phyloP scores from a whole-genome alignment of 2,888 invertebrate species.

The Melitaea athalia region DNA sequence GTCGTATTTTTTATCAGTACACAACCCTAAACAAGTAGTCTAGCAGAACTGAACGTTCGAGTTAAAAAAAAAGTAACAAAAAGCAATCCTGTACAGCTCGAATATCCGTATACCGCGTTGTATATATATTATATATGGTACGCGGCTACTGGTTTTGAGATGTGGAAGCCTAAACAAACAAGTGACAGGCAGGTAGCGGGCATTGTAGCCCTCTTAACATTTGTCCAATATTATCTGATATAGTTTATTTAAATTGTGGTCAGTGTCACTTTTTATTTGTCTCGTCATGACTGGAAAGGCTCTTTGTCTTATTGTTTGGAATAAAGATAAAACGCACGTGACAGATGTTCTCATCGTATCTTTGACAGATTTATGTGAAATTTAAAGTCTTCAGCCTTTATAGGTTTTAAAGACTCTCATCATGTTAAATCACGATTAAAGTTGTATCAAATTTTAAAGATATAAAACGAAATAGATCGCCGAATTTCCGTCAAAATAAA shows the following conservation, averaged over 20 bases:
- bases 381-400: background rate
- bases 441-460: background rate
- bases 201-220: conserved; percentile 71
- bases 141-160: conserved; percentile 79
- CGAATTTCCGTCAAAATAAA: conserved; percentile 21
- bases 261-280: conserved; percentile 43
- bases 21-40: conserved; percentile 49
- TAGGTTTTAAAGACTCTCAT: background rate
- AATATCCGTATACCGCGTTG: conserved; percentile 52
- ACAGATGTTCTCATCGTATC: conserved; percentile 18
- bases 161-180: conserved; percentile 78
- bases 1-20: conserved; percentile 12
- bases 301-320: conserved; percentile 30
- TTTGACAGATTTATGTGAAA: conserved; percentile 1
- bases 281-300: conserved; percentile 26
- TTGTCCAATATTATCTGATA: conserved; percentile 79
- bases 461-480: background rate
- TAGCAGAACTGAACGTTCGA: conserved; percentile 68
- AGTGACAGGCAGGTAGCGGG: conserved; percentile 76
- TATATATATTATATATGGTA: conserved; percentile 61
- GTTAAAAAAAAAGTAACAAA: conserved; percentile 75
- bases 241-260: conserved; percentile 64
- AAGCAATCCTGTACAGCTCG: conserved; percentile 61
- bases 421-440: conserved; percentile 5
- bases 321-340: conserved; percentile 32